These are phyloP conservation scores for Hydractinia echinata DNA, from an alignment of 30 jellyfish, hydroid and myxozoan genomes.

Conservation along the genomic window DNA sequence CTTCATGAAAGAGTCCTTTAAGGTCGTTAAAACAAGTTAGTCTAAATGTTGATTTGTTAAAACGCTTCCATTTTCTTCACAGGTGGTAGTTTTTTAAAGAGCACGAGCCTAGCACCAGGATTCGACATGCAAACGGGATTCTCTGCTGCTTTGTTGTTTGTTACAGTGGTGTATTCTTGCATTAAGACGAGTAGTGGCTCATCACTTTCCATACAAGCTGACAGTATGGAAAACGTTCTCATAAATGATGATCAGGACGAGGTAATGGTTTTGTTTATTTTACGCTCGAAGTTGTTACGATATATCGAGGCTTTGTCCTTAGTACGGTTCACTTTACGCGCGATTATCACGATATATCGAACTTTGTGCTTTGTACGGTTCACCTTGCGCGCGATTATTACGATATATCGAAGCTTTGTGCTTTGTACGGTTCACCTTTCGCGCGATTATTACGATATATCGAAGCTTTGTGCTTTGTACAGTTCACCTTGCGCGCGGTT, in stretches of 20 bases:
- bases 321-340: no score
- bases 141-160: slow-evolving; percentile 75
- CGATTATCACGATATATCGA: no score
- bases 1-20: neutral
- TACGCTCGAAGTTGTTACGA: no score
- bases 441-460: no score
- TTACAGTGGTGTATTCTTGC: slow-evolving; percentile 80
- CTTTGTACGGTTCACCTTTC: no score
- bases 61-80: neutral
- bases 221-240: slow-evolving; percentile 29
- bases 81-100: slow-evolving; percentile 54
- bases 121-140: slow-evolving; percentile 68
- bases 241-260: slow-evolving; percentile 21
- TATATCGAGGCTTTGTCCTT: no score
- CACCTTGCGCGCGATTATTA: no score
- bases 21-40: neutral
- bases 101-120: slow-evolving; percentile 53
- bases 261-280: neutral
- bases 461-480: no score
- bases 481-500: no score
- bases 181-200: slow-evolving; percentile 24
- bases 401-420: no score
- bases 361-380: no score
- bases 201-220: slow-evolving; percentile 20
- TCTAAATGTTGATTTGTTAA: neutral